phyloP scores from a whole-genome alignment of 2,797 vertebrate species.

The Scomberomorus guttatus region DNA sequence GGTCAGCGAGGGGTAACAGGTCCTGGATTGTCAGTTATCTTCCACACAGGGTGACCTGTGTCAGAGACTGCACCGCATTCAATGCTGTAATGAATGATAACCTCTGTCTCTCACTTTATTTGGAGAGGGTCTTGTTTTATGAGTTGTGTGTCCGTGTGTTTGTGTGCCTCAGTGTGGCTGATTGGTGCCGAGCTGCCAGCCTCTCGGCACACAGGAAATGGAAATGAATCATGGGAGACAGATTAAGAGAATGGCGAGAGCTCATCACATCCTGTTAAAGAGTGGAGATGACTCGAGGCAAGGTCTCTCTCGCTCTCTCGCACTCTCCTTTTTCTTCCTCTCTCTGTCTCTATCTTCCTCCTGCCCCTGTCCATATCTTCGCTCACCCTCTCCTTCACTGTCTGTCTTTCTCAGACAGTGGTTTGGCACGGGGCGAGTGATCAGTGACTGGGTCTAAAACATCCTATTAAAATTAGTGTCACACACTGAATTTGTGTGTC shows the following conservation, averaged over 20 bases:
- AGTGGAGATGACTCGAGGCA: conserved; percentile 90
- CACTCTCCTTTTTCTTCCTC: conserved; percentile 15
- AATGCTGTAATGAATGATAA: conserved; percentile 55
- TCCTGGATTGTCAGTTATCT: conserved; percentile 26
- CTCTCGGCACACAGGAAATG: conserved; percentile 79
- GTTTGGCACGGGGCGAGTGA: conserved; percentile 69
- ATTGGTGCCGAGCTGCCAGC: conserved; percentile 84
- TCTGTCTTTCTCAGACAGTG: conserved; percentile 56
- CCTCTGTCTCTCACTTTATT: conserved; percentile 49
- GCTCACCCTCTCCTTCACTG: conserved; percentile 45
- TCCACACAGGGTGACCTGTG: conserved; percentile 7
- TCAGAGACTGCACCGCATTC: conserved; percentile 36
- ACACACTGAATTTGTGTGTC: conserved; percentile 54
- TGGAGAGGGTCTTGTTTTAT: conserved; percentile 34
- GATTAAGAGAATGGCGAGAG: conserved; percentile 95
- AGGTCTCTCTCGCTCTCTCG: conserved; percentile 29
- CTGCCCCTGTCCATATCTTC: conserved; percentile 34
- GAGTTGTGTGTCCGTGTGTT: conserved; percentile 53
- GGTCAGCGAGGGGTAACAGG: conserved; percentile 11
- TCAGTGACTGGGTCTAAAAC: conserved; percentile 73
- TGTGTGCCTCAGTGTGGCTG: conserved; percentile 53
- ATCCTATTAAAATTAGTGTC: conserved; percentile 77
- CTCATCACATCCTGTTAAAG: conserved; percentile 94
- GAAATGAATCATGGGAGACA: conserved; percentile 96
- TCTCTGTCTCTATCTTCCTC: conserved; percentile 34